These are phyloP conservation scores for Esox masquinongy DNA, from an alignment of 2,797 vertebrate species.

Conservation along the genomic window DNA sequence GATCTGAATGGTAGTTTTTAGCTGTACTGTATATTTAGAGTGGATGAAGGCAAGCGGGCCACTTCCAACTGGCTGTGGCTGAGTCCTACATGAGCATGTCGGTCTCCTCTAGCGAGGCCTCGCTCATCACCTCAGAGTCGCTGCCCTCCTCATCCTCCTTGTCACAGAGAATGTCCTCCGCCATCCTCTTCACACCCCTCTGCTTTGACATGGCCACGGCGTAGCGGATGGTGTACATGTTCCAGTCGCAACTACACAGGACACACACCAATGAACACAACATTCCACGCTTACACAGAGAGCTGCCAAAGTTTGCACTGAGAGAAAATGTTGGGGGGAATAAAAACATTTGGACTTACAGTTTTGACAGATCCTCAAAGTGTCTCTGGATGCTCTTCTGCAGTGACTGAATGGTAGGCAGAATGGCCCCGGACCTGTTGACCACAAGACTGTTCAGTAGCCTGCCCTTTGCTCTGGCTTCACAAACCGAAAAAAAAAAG, in stretches of 20 bases:
- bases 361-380: conserved; percentile 85
- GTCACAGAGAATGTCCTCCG: conserved; percentile 44
- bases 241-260: conserved; percentile 91
- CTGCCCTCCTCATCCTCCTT: conserved; percentile 65
- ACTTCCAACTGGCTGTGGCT: background rate
- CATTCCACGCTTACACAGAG: background rate
- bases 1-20: no score
- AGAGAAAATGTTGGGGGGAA: background rate
- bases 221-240: conserved; percentile 89
- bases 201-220: conserved; percentile 84
- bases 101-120: conserved; percentile 6
- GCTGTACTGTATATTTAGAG: no score
- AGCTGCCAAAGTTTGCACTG: background rate
- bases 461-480: background rate
- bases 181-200: conserved; percentile 80
- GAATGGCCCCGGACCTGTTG: conserved; percentile 80
- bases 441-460: background rate
- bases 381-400: conserved; percentile 91
- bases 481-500: background rate
- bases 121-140: conserved; percentile 34
- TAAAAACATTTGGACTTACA: conserved; percentile 69
- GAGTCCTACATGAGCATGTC: conserved; percentile 2
- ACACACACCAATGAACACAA: conserved; percentile 17
- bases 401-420: conserved; percentile 88
- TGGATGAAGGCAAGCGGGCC: background rate